Evolutionary conservation across 2,888 invertebrate genomes (phyloP).

Genomic region (Romanomermis culicivorax): DNA sequence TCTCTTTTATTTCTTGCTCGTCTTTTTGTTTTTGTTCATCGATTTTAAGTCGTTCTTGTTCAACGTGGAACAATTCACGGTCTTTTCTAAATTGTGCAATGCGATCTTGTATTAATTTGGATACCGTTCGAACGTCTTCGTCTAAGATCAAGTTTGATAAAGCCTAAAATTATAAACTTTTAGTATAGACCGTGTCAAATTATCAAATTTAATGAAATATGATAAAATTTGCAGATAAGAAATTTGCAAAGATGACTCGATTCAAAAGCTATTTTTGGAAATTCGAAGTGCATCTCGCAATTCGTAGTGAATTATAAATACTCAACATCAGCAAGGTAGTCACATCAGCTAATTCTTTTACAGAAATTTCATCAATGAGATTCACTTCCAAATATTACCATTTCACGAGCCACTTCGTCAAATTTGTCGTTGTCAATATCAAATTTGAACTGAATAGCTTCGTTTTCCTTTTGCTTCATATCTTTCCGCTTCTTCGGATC

Average conservation of each 20-base stretch:
- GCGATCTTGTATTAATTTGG: constrained; percentile 70
- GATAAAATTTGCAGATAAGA: neutral
- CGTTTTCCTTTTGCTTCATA: constrained; percentile 82
- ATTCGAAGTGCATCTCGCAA: no score
- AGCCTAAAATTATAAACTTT: constrained; percentile 35
- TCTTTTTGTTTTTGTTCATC: constrained; percentile 14
- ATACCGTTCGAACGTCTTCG: constrained; percentile 74
- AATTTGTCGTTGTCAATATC: constrained; percentile 72
- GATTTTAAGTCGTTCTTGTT: constrained; percentile 12
- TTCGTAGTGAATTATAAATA: no score
- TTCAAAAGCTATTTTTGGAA: no score
- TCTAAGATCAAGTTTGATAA: constrained; percentile 81
- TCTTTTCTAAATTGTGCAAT: constrained; percentile 49
- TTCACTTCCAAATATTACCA: no score
- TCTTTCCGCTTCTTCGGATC: constrained; percentile 91
- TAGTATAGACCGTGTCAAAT: neutral
- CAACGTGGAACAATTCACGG: constrained; percentile 34
- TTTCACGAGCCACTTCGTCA: constrained; percentile 77
- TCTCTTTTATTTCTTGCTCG: constrained; percentile 18
- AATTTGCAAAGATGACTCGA: neutral
- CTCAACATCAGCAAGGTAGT: no score
- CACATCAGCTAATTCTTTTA: no score
- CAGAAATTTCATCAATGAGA: no score
- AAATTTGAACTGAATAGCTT: constrained; percentile 96
- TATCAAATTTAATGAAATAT: neutral